Evolutionary conservation across 37 sponge, comb jelly and placozoan species (phyloP), one percentile per base, ranked within the genome.

Genomic region (Spongia lamella): DNA sequence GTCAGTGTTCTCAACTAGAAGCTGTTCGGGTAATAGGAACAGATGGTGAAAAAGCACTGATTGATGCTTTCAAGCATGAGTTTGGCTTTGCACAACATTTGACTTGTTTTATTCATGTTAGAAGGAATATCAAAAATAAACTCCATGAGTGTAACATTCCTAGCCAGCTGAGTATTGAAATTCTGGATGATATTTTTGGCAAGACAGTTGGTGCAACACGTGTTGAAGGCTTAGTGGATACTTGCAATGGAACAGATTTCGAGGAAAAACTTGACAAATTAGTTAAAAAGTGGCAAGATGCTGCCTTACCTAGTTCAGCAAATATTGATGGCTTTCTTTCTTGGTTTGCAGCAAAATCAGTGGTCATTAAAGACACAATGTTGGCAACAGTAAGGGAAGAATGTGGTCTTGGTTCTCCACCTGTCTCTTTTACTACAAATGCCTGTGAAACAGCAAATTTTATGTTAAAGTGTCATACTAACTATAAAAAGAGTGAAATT

Each of bases 41-140:
- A 57, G 84, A 83, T 68, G 70, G 77, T 19, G 77, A 83, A 54
- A 17, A 70, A 25, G 73, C 78, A 4, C 66, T 84, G 1, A 22
- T 40, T 7, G 67, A 84, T 77, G 84, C 84, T 0, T 68, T 83
- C 38, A 60, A 52, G 31, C 76, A 83, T 69, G 84, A 83, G 22
- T 76, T 76, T 74, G 68, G 75, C 7, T 74, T 74, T 73, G 83
- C 83, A 9, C 68, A 64, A 47, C 83, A 71, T 29, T 4, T 73
- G 32, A 73, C 75, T n/a, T 79, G 79, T 24, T 68, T 68, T 30
- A 69, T 79, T 26, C 73, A 79, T 57, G 61, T 71, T 7, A 35
- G 66, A 19, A 50, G 78, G 3, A 77, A 77, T 30, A 25, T 77
- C 13, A 77, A 64, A 24, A 38, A 66, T n/a, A 43, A 13, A 5